Evolutionary conservation across 2,888 invertebrate genomes (phyloP).

Genomic region (Odontothrips loti): DNA sequence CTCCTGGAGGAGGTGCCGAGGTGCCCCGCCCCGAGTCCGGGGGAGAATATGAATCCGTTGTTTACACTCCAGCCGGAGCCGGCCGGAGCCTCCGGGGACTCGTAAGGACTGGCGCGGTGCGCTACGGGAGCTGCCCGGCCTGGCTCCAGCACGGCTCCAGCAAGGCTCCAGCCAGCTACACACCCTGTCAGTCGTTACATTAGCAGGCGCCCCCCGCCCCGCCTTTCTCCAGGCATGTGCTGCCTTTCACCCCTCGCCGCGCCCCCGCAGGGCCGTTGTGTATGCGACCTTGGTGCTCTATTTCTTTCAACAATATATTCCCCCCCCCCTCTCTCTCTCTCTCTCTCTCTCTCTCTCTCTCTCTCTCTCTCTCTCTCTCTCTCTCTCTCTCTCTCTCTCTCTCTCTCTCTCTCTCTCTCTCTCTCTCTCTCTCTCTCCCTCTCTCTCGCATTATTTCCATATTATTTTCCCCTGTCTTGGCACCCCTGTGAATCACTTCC

Average conservation of each 20-base stretch:
- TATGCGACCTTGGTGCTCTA: background rate
- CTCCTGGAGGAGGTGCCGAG: background rate
- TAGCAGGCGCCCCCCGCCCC: background rate
- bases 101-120: background rate
- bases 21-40: background rate
- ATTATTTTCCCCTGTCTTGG: background rate
- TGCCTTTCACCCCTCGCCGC: background rate
- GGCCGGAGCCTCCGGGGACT: background rate
- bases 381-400: background rate
- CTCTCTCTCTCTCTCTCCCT: background rate
- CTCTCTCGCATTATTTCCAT: background rate
- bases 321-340: background rate
- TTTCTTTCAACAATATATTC: background rate
- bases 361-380: background rate
- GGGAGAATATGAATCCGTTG: conserved; percentile 22
- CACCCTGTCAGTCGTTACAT: conserved; percentile 19
- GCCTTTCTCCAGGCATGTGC: conserved; percentile 5
- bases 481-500: background rate
- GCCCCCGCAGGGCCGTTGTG: background rate
- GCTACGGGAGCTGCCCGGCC: too few relatives aligned
- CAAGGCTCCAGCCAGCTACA: background rate
- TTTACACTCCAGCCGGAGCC: conserved; percentile 5
- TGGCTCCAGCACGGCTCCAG: too few relatives aligned
- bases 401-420: background rate
- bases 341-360: background rate